These are phyloP conservation scores for Lophius piscatorius DNA, from an alignment of 2,113 vertebrate genomes.

Conservation along the genomic window DNA sequence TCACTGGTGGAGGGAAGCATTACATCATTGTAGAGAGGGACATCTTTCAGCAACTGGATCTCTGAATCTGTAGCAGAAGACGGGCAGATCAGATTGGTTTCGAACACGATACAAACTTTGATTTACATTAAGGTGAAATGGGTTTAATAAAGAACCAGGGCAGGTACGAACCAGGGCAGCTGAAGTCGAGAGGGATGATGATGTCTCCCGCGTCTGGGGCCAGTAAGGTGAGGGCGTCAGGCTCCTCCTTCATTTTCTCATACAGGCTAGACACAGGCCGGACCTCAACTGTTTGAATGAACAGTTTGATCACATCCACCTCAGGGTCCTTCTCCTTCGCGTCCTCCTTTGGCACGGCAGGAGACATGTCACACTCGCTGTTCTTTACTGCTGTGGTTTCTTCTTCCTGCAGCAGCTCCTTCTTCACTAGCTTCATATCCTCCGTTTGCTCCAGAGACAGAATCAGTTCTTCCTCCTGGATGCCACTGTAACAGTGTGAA, in stretches of 20 bases:
- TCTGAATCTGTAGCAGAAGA: conserved; percentile 82
- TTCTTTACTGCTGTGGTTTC: conserved; percentile 53
- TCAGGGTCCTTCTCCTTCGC: conserved; percentile 67
- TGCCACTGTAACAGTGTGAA: conserved; percentile 79
- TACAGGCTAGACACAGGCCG: conserved; percentile 83
- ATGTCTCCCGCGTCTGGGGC: conserved; percentile 95
- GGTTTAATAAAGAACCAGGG: too few relatives aligned
- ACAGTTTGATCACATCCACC: conserved; percentile 84
- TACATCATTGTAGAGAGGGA: conserved; percentile 94
- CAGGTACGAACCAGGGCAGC: conserved; percentile 85
- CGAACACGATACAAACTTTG: background rate
- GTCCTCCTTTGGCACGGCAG: conserved; percentile 14
- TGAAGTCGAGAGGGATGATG: conserved; percentile 91
- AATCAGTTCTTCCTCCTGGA: conserved; percentile 91
- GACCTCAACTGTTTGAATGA: conserved; percentile 78
- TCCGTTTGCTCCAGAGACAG: conserved; percentile 95
- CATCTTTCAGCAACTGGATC: conserved; percentile 86
- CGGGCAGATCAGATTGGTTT: background rate
- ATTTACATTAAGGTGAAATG: background rate
- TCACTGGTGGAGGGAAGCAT: conserved; percentile 92
- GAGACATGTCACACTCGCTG: conserved; percentile 46
- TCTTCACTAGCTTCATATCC: conserved; percentile 76
- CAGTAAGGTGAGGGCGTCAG: conserved; percentile 91
- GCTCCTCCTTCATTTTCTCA: conserved; percentile 90
- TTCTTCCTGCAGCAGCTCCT: conserved; percentile 69